Conservation (phyloP, 2,888 invertebrate species). For the Diplolepis rosae region DNA sequence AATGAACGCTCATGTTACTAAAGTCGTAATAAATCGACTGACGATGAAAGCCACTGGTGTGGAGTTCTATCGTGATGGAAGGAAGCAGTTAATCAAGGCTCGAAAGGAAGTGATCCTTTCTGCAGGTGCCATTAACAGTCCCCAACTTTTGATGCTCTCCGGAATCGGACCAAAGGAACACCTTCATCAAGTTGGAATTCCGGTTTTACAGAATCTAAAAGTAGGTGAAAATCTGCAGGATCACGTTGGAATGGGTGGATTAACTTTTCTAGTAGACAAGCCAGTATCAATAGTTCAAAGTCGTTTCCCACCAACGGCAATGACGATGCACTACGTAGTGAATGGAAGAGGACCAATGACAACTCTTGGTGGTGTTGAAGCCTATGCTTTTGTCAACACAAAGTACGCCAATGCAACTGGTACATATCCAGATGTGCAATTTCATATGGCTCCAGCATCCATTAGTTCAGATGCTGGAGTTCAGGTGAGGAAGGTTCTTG, state of each 20-base stretch:
- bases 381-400: slow-evolving; percentile 90
- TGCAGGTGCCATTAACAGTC: slow-evolving; percentile 93
- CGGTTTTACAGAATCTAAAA: slow-evolving; percentile 83
- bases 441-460: slow-evolving; percentile 94
- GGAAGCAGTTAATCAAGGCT: slow-evolving; percentile 82
- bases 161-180: slow-evolving; percentile 87
- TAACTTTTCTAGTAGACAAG: slow-evolving; percentile 87
- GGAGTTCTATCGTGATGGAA: slow-evolving; percentile 85
- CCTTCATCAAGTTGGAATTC: slow-evolving; percentile 81
- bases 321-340: slow-evolving; percentile 87
- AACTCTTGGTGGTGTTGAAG: slow-evolving; percentile 90
- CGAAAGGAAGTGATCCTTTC: slow-evolving; percentile 90
- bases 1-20: slow-evolving; percentile 86
- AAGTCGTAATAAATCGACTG: slow-evolving; percentile 83
- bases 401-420: slow-evolving; percentile 85
- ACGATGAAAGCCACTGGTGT: slow-evolving; percentile 87
- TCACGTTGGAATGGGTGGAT: slow-evolving; percentile 90
- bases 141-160: slow-evolving; percentile 93
- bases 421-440: slow-evolving; percentile 91
- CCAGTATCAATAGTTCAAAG: slow-evolving; percentile 89
- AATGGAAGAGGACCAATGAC: slow-evolving; percentile 90
- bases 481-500: slow-evolving; percentile 84
- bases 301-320: slow-evolving; percentile 84
- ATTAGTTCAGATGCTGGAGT: slow-evolving; percentile 87
- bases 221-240: slow-evolving; percentile 90